Base-by-base conservation (phyloP, 1,140 invertebrate species). In the Sesamia nonagrioides region DNA sequence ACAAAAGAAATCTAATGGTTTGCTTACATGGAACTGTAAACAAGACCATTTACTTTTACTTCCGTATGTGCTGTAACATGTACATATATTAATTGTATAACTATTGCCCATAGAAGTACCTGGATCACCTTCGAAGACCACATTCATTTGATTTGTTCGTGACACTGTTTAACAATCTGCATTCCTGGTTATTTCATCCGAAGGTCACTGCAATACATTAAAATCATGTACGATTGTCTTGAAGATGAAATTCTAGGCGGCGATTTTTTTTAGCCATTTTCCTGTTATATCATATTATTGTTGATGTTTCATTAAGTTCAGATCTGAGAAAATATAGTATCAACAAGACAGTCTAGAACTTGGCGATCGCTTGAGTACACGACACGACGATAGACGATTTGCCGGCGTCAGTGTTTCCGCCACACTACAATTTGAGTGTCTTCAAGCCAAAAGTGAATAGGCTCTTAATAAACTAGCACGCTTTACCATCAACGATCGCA, bases 141-240 rank as follows among this genome's bases (percentile, higher is more conserved):
- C 66, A 69, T 69, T 69, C 66, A 21, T 69, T 33, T 33, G 21
- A 50, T 48, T 69, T 50, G 66, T 50, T 69, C 42, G 18, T 69
- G 66, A 69, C 66, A 69, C 66, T 69, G 21, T 27, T 45, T 27
- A 50, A 17, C 21, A 61, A 17, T 48, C 42, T 69, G 66, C 66
- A 69, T 69, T 33, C 66, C 18, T 68, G 0, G 27, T 11, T 68
- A 45, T 21, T 48, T 68, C 42, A 48, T 27, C 11, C 3, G 18
- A 45, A 48, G 42, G 11, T 33, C 13, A n/a, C 7, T 48, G 11
- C 27, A 61, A n/a, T 61, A 61, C 35, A 37, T 61, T n/a, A 17
- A 37, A 40, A 61, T 17, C 4, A 35, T 61, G n/a, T n/a, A 61
- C 33, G 18, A 60, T 6, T 15, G 9, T 61, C 33, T 61, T 61